phyloP scores from a whole-genome alignment of 2,888 invertebrate species.

The Augochlorella aurata region DNA sequence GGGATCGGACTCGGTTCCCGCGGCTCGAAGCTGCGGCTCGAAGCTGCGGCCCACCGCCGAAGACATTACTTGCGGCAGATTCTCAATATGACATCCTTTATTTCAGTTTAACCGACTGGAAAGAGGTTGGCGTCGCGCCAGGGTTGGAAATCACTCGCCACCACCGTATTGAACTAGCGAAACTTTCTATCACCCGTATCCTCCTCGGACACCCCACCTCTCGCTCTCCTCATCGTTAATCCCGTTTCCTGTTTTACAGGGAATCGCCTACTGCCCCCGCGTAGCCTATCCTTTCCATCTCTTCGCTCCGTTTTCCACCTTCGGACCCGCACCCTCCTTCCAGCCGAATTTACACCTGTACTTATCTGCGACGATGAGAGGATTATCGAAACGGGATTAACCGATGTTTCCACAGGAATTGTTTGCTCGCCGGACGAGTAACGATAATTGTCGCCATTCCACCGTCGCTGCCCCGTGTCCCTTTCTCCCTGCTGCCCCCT shows the following conservation, averaged over 20 bases:
- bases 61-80: constrained; percentile 68
- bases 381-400: constrained; percentile 68
- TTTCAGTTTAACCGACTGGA: constrained; percentile 75
- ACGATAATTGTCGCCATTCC: constrained; percentile 12
- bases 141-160: constrained; percentile 73
- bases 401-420: constrained; percentile 53
- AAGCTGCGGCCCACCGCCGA: constrained; percentile 1
- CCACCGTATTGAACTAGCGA: constrained; percentile 74
- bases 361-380: constrained; percentile 54
- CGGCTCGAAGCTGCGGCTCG: background rate
- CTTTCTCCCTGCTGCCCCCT: no score
- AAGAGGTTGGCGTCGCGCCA: constrained; percentile 72
- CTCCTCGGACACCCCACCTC: background rate
- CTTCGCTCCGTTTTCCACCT: constrained; percentile 10
- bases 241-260: constrained; percentile 42
- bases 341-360: constrained; percentile 13
- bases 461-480: no score
- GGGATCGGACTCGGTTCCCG: background rate
- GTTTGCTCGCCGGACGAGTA: constrained; percentile 40
- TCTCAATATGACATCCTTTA: constrained; percentile 75
- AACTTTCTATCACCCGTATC: constrained; percentile 68
- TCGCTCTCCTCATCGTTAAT: constrained; percentile 39
- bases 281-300: background rate
- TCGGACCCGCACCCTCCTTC: no score
- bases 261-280: constrained; percentile 23